A percentile compares a stretch with the other conserved stretches of the same genome.
These are phyloP conservation scores for Clarias fuscus DNA, from an alignment of 2,797 vertebrate genomes.

Conservation along the genomic window DNA sequence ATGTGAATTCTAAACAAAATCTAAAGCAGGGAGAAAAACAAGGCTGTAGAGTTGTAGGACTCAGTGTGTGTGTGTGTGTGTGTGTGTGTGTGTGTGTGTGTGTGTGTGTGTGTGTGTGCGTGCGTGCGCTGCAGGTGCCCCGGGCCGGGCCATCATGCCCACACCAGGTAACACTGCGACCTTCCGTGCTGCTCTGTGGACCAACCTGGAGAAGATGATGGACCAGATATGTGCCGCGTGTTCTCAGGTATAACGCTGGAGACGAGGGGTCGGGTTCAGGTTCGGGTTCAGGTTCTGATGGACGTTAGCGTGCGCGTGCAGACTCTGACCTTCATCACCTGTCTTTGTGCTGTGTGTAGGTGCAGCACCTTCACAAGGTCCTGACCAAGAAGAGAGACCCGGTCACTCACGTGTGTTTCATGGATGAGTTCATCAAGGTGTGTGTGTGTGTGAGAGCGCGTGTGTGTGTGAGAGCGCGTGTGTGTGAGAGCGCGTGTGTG, in stretches of 20 bases:
- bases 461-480: background rate
- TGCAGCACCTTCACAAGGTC: slow-evolving; percentile 96
- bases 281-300: no score
- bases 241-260: slow-evolving; percentile 66
- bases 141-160: slow-evolving; percentile 90
- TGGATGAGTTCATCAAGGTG: slow-evolving; percentile 96
- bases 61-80: no score
- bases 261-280: no score
- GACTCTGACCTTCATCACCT: background rate
- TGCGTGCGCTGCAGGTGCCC: slow-evolving; percentile 73
- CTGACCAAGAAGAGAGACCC: slow-evolving; percentile 94
- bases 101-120: background rate
- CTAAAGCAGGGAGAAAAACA: background rate
- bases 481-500: no score
- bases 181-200: slow-evolving; percentile 96
- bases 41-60: background rate
- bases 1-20: background rate
- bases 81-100: background rate
- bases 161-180: slow-evolving; percentile 91
- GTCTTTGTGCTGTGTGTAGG: slow-evolving; percentile 68
- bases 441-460: no score
- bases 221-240: slow-evolving; percentile 94
- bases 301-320: background rate
- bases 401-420: slow-evolving; percentile 93
- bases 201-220: slow-evolving; percentile 96